phyloP scores from a whole-genome alignment of 2,113 vertebrate genomes.

The Catharus bicknelli region DNA sequence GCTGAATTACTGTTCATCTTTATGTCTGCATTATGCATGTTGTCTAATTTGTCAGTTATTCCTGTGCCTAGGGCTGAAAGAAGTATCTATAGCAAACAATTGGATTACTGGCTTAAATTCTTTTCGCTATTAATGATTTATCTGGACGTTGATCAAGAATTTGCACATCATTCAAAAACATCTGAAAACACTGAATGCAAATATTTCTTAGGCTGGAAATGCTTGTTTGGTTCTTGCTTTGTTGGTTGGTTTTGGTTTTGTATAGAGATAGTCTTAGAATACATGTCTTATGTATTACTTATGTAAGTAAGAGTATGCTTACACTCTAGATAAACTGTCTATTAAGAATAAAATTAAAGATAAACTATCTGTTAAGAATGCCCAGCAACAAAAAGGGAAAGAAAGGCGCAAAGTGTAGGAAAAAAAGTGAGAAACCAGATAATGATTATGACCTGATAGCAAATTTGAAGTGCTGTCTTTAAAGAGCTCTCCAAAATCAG shows the following conservation, averaged over 20 bases:
- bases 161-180: neutral
- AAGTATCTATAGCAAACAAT: neutral
- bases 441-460: neutral
- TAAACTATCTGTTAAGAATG: neutral
- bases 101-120: neutral
- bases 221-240: neutral
- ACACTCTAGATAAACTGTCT: neutral
- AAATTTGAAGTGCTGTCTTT: neutral
- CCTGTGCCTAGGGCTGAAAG: neutral
- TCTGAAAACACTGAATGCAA: neutral
- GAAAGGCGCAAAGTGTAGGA: accelerated
- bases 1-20: neutral
- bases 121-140: neutral
- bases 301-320: neutral
- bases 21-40: neutral
- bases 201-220: neutral
- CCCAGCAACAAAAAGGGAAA: neutral
- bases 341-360: too few relatives aligned
- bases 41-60: neutral
- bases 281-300: neutral
- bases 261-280: neutral
- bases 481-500: neutral
- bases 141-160: neutral
- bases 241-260: neutral
- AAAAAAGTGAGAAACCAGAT: neutral